Evolutionary conservation across 2,888 invertebrate species (phyloP), one percentile per base, ranked within the genome.

Genomic region (Fragum sueziense): DNA sequence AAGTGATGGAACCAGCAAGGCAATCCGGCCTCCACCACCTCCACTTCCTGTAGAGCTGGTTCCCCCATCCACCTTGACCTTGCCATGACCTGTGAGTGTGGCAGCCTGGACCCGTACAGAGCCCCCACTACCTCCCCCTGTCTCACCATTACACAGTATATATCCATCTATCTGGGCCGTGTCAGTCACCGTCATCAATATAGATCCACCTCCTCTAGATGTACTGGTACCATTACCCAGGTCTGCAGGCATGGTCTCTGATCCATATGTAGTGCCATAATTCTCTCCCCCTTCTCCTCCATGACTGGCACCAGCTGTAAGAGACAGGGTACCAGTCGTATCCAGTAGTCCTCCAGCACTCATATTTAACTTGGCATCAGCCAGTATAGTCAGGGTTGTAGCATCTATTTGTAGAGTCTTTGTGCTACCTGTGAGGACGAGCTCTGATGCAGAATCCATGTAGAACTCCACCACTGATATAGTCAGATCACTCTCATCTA

Each of bases 211-310:
- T 4, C 90, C 90, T 69, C 85, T 70, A 0, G 67, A 69, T 70
- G 62, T 54, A 9, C 47, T 17, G 17, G 82, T 82, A 0, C 90
- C 89, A 77, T 85, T 85, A 7, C 90, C 90, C 59, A 76, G 76
- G 2, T 74, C 71, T 11, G 33, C 37, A 7, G 88, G 88, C 0
- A 69, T 17, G 29, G 57, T 71, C 0, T 83, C 74, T 2, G 86
- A 85, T 20, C 88, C 88, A 72, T 88, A 88, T 14, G 82, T 80
- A 11, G 74, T 69, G 20, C 68, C 77, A 6, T 59, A 14, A 47
- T 79, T 80, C 14, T 20, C 57, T 22, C 87, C 87, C 20, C 89
- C 89, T 31, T 87, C 84, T 29, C 90, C 90, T 20, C 90, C 90
- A 76, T 88, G 76, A 70, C 88, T 88, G 3, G 85, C 89, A 0